Evolutionary conservation across 2,113 vertebrate genomes (phyloP), one percentile per base, ranked within the genome.

Genomic region (Corynorhinus townsendii): DNA sequence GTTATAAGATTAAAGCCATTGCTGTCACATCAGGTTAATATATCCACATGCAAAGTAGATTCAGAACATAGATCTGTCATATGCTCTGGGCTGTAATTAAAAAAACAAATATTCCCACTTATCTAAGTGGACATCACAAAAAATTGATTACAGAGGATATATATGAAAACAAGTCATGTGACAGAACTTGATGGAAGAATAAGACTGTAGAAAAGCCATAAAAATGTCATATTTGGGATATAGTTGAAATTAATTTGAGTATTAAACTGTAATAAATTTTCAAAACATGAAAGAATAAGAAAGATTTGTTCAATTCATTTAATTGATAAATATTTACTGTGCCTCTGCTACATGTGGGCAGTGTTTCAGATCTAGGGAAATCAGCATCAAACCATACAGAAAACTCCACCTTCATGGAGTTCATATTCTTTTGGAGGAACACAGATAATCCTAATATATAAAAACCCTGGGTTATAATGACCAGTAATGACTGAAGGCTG

Each of bases 1-100:
- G 49, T 89, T 86, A 93, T 68, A 93, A 4, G 62, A 94, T 66
- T 91, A 94, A 94, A 94, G 38, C 64, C 64, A 90, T 49, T 96
- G 19, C 56, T 88, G 56, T 71, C 71, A 92, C 7, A 17, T 83
- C 59, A 66, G 45, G 90, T 93, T 92, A 90, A 66, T 86, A 90
- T 38, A 66, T n/a, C 72, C 49, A 72, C 2, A 24, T 52, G 30
- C 40, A 96, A 93, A 95, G 86, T 93, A 90, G 16, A 83, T 64
- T 90, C 66, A 87, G 10, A 71, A 84, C 11, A 92, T 84, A 49
- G 38, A 85, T 85, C 19, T 86, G 14, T 89, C 38, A 73, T 43
- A 72, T 90, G 26, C 15, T 84, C 33, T 87, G 10, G 16, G 28
- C 17, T 92, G 3, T 30, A 93, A 35, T 19, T 68, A 79, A 68